Percentiles rank a stretch among this genome's conserved stretches.
phyloP scores from a whole-genome alignment of 2,797 vertebrate species.

The Luscinia megarhynchos region DNA sequence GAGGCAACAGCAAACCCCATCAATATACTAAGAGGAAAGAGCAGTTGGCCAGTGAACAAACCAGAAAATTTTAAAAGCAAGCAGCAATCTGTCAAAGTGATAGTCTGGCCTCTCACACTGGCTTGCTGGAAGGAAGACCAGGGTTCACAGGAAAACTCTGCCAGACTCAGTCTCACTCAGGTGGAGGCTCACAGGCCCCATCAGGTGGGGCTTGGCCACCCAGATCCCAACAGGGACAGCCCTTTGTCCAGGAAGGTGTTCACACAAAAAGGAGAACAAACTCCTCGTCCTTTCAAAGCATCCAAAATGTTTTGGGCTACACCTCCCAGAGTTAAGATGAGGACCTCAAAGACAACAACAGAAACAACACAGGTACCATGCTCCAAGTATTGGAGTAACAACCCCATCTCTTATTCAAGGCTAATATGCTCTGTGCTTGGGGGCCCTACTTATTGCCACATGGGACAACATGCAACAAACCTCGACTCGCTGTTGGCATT shows the following conservation, averaged over 20 bases:
- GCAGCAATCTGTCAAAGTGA: neutral
- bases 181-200: neutral
- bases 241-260: fast-evolving
- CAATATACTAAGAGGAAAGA: neutral
- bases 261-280: neutral
- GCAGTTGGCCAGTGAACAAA: fast-evolving
- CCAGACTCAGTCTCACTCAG: neutral
- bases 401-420: neutral
- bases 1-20: neutral
- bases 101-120: neutral
- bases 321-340: neutral
- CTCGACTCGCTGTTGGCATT: neutral
- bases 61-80: neutral
- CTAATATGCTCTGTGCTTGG: neutral
- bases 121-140: neutral
- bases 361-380: neutral
- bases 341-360: neutral
- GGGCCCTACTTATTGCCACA: neutral
- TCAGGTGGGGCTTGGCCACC: neutral
- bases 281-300: neutral
- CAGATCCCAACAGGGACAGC: neutral
- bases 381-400: neutral
- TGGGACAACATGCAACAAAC: neutral
- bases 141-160: neutral
- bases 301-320: neutral